Evolutionary conservation across 64 coral and sea anemone genomes (phyloP).

Genomic region (Montipora cactus): DNA sequence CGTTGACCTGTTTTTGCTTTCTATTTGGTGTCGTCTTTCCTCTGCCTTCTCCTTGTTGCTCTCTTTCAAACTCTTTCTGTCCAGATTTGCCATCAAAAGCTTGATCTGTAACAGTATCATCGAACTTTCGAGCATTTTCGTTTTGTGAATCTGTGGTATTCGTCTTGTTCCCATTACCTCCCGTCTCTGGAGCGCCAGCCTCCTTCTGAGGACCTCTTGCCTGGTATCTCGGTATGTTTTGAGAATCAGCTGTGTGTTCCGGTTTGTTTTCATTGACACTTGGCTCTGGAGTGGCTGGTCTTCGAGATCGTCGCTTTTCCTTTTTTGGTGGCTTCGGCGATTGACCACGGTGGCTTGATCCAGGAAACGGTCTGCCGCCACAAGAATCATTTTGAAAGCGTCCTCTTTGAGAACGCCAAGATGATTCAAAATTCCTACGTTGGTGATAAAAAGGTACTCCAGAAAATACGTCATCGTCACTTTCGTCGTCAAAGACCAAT

Average conservation of each 20-base stretch:
- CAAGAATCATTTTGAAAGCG: not conserved
- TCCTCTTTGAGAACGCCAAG: not conserved
- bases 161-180: not conserved
- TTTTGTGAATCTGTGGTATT: too few species aligned
- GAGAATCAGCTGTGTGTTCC: not conserved
- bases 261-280: not conserved
- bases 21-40: not conserved
- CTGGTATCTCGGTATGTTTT: too few species aligned
- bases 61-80: not conserved
- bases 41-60: not conserved
- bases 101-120: not conserved
- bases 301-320: not conserved
- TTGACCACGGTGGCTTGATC: not conserved
- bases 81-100: not conserved
- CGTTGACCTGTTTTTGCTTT: not conserved
- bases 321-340: not conserved
- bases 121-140: too few species aligned
- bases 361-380: not conserved
- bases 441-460: not conserved
- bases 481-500: constrained; percentile 41
- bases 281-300: not conserved
- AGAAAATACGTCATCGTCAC: constrained; percentile 15
- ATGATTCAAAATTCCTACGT: not conserved
- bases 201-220: not conserved
- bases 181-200: not conserved